Conservation (phyloP, 2,888 invertebrate genomes). For the Ecliptopera silaceata region DNA sequence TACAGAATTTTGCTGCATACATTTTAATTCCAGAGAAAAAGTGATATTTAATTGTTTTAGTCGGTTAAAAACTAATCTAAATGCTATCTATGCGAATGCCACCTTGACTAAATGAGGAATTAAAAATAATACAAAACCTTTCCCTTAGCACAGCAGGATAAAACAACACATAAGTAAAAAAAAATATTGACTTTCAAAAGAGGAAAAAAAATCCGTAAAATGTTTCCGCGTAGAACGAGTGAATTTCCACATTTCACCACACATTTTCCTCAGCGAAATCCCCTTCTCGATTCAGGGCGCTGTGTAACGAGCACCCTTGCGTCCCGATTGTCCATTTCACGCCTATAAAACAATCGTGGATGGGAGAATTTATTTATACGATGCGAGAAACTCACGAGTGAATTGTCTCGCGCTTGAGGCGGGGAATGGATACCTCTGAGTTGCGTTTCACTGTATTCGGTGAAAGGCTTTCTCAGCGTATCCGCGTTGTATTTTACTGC, state of each 20-base stretch:
- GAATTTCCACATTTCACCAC: constrained; percentile 18
- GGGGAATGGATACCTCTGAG: constrained; percentile 10
- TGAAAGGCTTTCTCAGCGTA: constrained; percentile 2
- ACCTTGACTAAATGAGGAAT: too few relatives aligned
- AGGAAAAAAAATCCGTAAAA: not conserved
- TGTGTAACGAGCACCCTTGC: constrained; percentile 25
- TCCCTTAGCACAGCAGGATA: too few relatives aligned
- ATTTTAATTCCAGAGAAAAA: too few relatives aligned
- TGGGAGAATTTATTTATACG: constrained; percentile 23
- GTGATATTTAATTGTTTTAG: too few relatives aligned
- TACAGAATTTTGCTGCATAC: too few relatives aligned
- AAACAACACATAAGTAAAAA: too few relatives aligned
- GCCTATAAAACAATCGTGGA: constrained; percentile 29
- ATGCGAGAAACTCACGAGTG: constrained; percentile 24
- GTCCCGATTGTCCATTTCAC: constrained; percentile 35
- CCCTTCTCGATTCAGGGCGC: constrained; percentile 11
- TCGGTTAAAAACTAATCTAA: too few relatives aligned
- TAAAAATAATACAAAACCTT: too few relatives aligned
- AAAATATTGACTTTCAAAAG: not conserved
- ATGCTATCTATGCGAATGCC: too few relatives aligned
- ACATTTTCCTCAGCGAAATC: constrained; percentile 7
- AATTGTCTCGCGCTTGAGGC: constrained; percentile 12
- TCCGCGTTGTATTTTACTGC: too few relatives aligned
- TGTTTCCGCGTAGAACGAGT: not conserved
- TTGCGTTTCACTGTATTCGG: constrained; percentile 6